Base-by-base conservation (phyloP, 2,113 vertebrate genomes). In the Microcebus tavaratra region DNA sequence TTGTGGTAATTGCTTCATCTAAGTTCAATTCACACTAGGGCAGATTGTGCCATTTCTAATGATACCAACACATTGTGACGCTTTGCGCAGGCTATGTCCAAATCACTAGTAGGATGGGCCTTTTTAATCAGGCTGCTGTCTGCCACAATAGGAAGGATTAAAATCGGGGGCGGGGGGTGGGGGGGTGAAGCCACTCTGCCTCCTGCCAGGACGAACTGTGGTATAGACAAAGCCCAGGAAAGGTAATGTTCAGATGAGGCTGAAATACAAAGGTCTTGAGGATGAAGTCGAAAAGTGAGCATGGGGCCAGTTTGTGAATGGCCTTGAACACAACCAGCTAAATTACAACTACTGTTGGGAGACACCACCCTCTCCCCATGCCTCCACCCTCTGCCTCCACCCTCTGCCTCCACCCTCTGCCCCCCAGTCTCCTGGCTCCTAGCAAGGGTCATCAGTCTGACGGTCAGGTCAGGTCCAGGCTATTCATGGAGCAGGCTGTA, bases 121-220 rank as follows among this genome's bases (percentile, higher is more conserved):
- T 15, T 81, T 91, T 68, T 39, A 61, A 83, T 94, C 61, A 82
- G 23, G 20, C 48, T 75, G 82, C 96, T 75, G 7, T 42, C 55
- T 93, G 8, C 89, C 57, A 95, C 55, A 95, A 91, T 6, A 85
- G 68, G 48, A 86, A 95, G 59, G 20, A 61, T 63, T 85, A 79
- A n/a, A 93, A 73, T 57, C 1, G 13, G 25, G 59, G 25, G 1
- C 2, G 14, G 1, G 21, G 3, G 2, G 25, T 39, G 34, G 14
- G 1, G 21, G 3, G 2, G 25, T 39, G 34, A 63, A 75, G n/a
- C 29, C 48, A 61, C 14, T 13, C 6, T 80, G 36, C 27, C 75
- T 80, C 53, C 53, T 80, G 7, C 11, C 67, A 23, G 21, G 48
- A 21, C 18, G 73, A 48, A 53, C 17, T 63, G 61, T 55, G 11